Evolutionary conservation across 2,888 invertebrate genomes (phyloP), one percentile per base, ranked within the genome.

Genomic region (Masnerella sp.): DNA sequence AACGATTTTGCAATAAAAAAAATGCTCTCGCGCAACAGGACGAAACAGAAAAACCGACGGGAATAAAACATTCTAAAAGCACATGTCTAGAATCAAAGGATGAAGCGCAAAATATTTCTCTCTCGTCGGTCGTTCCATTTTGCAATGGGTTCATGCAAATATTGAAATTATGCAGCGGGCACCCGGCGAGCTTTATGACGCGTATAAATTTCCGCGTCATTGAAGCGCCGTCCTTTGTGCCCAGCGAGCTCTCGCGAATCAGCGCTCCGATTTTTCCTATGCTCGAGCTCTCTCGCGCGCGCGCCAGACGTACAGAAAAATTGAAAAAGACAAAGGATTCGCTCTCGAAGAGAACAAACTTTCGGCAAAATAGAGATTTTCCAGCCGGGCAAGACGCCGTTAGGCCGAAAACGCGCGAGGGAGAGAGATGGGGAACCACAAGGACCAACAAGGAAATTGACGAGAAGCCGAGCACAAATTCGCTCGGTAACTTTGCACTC

Each of bases 151-250:
- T 73, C 54, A 65, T 72, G 71, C 77, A 76, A 77, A 76, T 76
- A 78, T 74, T 62, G 47, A 47, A 64, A 71, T 76, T 75, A 75
- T 77, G 72, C 47, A 45, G 40, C 51, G 68, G 56, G 67, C 68
- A 74, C 58, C 67, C 64, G 52, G 61, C 30, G 54, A 69, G 69
- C 74, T 69, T 69, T 69, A 74, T 74, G 69, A 74, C 74, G 69
- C 74, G 69, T 74, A 74, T 69, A 74, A 74, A 74, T 74, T 69
- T 74, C 74, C 70, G 70, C 70, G 65, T 74, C 74, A 74, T 74
- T 69, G 69, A 69, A 74, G 47, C 59, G 43, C 62, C 73, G 68
- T 73, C 34, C 61, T 68, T 69, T 74, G 69, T 74, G n/a, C 58
- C 61, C 59, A 47, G 54, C 47, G 54, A 72, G 61, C 47, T 72